phyloP scores from a whole-genome alignment of 2,113 vertebrate species.

The Macquaria ambigua region DNA sequence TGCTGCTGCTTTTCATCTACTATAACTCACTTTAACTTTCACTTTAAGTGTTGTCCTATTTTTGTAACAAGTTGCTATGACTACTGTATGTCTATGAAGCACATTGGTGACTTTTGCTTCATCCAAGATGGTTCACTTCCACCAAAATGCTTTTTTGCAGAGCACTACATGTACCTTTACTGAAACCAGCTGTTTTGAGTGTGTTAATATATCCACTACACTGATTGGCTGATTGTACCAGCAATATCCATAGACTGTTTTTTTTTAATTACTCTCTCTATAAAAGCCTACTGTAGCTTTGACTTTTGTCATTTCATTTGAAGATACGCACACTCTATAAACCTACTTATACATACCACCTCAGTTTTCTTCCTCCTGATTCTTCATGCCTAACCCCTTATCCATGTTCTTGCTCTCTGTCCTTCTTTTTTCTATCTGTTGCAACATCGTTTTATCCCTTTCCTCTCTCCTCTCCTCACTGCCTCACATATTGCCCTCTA shows the following conservation, averaged over 20 bases:
- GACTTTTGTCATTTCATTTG: neutral
- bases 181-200: neutral
- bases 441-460: slow-evolving; percentile 19
- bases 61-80: neutral
- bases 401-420: neutral
- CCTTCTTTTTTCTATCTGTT: neutral
- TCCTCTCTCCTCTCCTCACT: slow-evolving; percentile 11
- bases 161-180: neutral
- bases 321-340: neutral
- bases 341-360: neutral
- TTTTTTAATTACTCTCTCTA: neutral
- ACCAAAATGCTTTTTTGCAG: too few relatives aligned
- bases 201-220: neutral
- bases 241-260: neutral
- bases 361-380: neutral
- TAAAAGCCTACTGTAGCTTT: neutral
- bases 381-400: neutral
- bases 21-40: neutral
- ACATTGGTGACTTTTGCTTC: neutral
- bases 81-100: neutral
- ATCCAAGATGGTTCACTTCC: too few relatives aligned
- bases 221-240: neutral
- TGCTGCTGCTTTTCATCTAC: neutral
- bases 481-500: slow-evolving; percentile 29
- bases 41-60: neutral